Base-by-base conservation (phyloP, 1,140 invertebrate species). In the Pogonomyrmex californicus region DNA sequence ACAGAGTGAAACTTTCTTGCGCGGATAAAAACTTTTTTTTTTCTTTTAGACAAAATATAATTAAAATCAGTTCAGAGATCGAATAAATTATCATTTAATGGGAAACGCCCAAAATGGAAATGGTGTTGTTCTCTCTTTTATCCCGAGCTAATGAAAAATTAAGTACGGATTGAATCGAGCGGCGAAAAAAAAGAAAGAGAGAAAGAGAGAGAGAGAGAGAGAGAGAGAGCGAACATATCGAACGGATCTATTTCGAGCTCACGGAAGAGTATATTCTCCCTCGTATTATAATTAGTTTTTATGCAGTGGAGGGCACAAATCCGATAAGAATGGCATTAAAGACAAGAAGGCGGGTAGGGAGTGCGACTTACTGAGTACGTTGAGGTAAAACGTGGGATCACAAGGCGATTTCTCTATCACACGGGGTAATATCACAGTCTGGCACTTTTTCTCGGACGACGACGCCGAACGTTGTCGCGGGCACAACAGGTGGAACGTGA, bases 381-480 rank as follows among this genome's bases (percentile, higher is more conserved):
- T 82, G 85, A 83, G 70, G 78, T 88, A 88, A 88, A 60, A 60
- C 77, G 33, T 41, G 77, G 56, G 79, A 83, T 83, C 68, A 83
- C 56, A 85, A 87, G 81, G 44, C 23, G 68, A 75, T 71, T 54
- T 70, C 30, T 85, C 66, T 91, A 90, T 91, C 90, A 91, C 90
- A 91, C 90, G 85, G 78, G 56, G 58, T 75, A 90, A 81, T 91
- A 91, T 91, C 91, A 91, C 91, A 91, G 91, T 88, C 77, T 75
- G 89, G 83, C 78, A 88, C 83, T 78, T 58, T 62, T 60, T 87
- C 70, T 76, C 75, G 79, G 77, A 36, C 38, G 38, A 23, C 38
- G 51, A 56, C 62, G 63, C 2, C 14, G 68, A 7, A 56, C 44
- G 23, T 44, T 65, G 54, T 58, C 54, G 66, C 38, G 44, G 75